Evolutionary conservation across 2,888 invertebrate genomes (phyloP).

Genomic region (Tolmerus cingulatus): DNA sequence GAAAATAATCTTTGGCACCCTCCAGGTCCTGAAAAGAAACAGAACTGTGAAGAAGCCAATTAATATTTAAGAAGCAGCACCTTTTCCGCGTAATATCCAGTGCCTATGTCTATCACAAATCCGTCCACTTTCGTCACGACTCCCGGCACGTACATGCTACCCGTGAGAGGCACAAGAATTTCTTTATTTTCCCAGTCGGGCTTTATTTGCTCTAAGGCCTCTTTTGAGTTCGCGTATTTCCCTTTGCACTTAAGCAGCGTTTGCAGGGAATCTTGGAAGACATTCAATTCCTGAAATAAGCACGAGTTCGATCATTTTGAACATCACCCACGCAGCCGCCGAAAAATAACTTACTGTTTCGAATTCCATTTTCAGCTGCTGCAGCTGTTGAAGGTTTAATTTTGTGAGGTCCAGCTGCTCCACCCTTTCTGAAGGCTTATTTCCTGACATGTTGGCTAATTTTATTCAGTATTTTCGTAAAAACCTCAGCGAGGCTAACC

Average conservation of each 20-base stretch:
- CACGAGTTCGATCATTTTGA: not conserved
- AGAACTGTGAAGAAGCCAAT: not conserved
- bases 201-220: slow-evolving; percentile 81
- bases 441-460: slow-evolving; percentile 52
- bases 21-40: slow-evolving; percentile 67
- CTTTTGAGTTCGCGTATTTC: slow-evolving; percentile 89
- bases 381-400: slow-evolving; percentile 80
- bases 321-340: not conserved
- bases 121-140: slow-evolving; percentile 82
- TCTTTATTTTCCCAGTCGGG: slow-evolving; percentile 80
- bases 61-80: slow-evolving; percentile 62
- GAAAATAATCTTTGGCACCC: slow-evolving; percentile 90
- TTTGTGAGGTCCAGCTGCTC: slow-evolving; percentile 84
- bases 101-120: slow-evolving; percentile 94
- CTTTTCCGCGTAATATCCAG: slow-evolving; percentile 96
- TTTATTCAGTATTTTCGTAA: not conserved
- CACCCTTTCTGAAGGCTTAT: slow-evolving; percentile 70
- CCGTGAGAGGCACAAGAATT: slow-evolving; percentile 92
- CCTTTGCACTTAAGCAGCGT: slow-evolving; percentile 89
- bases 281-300: slow-evolving; percentile 76
- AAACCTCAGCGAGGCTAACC: not conserved
- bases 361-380: slow-evolving; percentile 84
- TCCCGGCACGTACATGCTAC: slow-evolving; percentile 97
- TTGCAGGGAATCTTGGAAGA: slow-evolving; percentile 89
- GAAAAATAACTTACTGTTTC: slow-evolving; percentile 73